These are phyloP conservation scores for Zoroaster sp. DNA, from an alignment of 53 echinoderm and acorn worm species.

Conservation along the genomic window DNA sequence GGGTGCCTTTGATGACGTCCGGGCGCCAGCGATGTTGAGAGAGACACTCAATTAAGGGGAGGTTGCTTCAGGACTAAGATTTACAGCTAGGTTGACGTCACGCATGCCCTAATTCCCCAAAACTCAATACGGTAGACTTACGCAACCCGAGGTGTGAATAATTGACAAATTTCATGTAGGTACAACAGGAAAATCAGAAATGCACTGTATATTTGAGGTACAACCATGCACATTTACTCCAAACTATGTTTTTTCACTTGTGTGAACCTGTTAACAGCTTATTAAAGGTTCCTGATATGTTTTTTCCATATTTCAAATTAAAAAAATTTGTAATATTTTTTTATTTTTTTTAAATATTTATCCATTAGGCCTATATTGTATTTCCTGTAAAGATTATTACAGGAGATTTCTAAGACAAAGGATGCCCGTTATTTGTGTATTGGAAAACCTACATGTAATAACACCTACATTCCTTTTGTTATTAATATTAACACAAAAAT, in stretches of 20 bases:
- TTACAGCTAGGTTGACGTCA: conserved; percentile 50
- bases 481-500: too few species aligned
- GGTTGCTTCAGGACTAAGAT: conserved; percentile 39
- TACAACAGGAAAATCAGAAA: conserved; percentile 40
- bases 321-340: too few species aligned
- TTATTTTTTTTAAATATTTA: too few species aligned
- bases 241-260: not conserved
- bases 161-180: conserved; percentile 32
- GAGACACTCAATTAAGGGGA: conserved; percentile 48
- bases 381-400: too few species aligned
- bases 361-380: too few species aligned
- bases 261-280: not conserved
- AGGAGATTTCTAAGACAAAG: too few species aligned
- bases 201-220: conserved; percentile 14
- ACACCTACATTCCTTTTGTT: too few species aligned
- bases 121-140: conserved; percentile 33
- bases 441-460: too few species aligned
- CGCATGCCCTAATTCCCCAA: conserved; percentile 41
- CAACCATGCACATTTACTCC: too few species aligned
- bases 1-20: conserved; percentile 33
- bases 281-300: too few species aligned
- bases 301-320: too few species aligned
- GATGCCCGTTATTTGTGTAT: too few species aligned
- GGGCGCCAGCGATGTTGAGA: conserved; percentile 34
- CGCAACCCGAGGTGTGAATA: conserved; percentile 45